These are phyloP conservation scores for Oithona nana DNA, from an alignment of 2,888 invertebrate genomes.

Conservation along the genomic window DNA sequence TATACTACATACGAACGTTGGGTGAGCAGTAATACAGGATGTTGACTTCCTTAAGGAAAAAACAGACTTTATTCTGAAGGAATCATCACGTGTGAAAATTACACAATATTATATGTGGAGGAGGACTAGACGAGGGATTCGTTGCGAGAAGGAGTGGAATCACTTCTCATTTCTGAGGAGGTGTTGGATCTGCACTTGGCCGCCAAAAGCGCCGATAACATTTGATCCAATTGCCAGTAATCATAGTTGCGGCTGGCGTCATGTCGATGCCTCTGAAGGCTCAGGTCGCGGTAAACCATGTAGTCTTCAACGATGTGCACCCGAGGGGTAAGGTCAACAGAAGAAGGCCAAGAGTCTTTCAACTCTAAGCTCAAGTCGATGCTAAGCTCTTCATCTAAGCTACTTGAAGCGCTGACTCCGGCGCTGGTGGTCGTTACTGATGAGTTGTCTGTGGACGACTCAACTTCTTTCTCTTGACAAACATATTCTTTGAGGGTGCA, in stretches of 20 bases:
- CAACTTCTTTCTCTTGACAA: neutral
- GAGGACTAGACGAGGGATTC: neutral
- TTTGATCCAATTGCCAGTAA: neutral
- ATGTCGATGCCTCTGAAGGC: too few relatives aligned
- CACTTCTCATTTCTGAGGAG: too few relatives aligned
- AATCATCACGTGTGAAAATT: neutral
- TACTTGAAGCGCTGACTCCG: neutral
- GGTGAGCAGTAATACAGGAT: neutral
- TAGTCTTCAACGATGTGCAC: conserved; percentile 14
- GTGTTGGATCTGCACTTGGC: too few relatives aligned
- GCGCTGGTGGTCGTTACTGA: neutral
- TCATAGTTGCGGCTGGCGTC: neutral
- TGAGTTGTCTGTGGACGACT: neutral
- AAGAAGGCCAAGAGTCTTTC: too few relatives aligned
- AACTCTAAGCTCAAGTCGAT: neutral
- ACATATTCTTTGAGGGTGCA: neutral
- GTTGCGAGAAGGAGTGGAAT: too few relatives aligned
- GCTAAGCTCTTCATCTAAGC: neutral
- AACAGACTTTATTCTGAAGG: neutral
- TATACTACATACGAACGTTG: neutral
- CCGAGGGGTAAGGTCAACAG: neutral
- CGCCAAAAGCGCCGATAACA: neutral
- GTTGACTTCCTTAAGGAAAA: neutral
- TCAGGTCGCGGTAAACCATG: conserved; percentile 15
- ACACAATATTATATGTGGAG: neutral